A percentile compares a stretch with the other conserved stretches of the same genome.
These are phyloP conservation scores for Drosophila maculinotata DNA, from an alignment of 2,888 invertebrate species.

Conservation along the genomic window DNA sequence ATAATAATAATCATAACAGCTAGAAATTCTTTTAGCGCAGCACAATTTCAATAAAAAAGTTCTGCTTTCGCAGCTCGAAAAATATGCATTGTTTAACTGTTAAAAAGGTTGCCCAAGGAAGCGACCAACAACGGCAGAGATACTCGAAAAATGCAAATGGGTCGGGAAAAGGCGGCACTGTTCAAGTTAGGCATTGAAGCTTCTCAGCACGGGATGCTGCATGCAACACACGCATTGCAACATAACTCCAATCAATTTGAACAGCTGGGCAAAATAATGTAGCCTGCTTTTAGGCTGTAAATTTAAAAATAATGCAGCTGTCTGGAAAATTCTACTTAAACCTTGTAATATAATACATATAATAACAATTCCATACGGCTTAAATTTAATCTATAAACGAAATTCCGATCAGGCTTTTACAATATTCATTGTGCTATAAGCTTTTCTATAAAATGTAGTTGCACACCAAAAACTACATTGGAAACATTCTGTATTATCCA, in stretches of 20 bases:
- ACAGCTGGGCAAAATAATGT: slow-evolving; percentile 7
- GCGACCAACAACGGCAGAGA: slow-evolving; percentile 2
- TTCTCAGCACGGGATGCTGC: slow-evolving; percentile 26
- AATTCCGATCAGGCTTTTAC: background rate
- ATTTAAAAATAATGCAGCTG: slow-evolving; percentile 1
- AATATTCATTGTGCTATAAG: too few relatives aligned
- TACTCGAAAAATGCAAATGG: slow-evolving; percentile 25
- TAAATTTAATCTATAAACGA: background rate
- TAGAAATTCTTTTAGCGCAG: slow-evolving; percentile 19
- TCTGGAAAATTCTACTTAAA: too few relatives aligned
- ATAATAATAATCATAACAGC: slow-evolving; percentile 26
- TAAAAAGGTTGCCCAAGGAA: background rate
- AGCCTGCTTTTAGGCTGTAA: slow-evolving; percentile 32
- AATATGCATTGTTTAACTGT: slow-evolving; percentile 34
- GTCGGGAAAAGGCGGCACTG: background rate
- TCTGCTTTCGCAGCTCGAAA: slow-evolving; percentile 10
- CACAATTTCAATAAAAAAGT: slow-evolving; percentile 36
- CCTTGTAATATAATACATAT: too few relatives aligned
- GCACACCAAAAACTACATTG: background rate
- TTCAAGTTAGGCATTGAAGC: slow-evolving; percentile 2
- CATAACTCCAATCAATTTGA: slow-evolving; percentile 8
- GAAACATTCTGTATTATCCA: too few relatives aligned
- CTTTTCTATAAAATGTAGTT: too few relatives aligned
- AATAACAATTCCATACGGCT: too few relatives aligned
- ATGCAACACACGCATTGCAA: slow-evolving; percentile 25